Base-by-base conservation (phyloP, 2,888 invertebrate species). In the Luffia ferchaultella region DNA sequence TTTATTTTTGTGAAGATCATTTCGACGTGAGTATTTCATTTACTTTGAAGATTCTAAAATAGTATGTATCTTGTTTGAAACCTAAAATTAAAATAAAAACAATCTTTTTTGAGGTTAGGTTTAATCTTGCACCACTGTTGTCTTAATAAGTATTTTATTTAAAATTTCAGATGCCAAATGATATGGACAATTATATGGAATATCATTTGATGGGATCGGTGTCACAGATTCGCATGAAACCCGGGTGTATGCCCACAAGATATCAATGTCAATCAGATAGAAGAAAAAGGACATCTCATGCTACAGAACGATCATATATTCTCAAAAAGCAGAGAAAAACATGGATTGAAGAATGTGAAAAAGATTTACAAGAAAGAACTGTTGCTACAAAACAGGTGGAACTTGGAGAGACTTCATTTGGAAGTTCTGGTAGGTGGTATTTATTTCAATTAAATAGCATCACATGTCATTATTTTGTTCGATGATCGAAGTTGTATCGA, bases 131-230 rank as follows among this genome's bases (percentile, higher is more conserved):
- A n/a, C n/a, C n/a, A n/a, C n/a, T n/a, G n/a, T n/a, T n/a, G n/a
- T n/a, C n/a, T 30, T 30, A 30, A 30, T 7, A 30, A 12, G 30
- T 30, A 30, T 30, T 30, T 30, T 30, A 30, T 30, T 30, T 30
- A 3, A 30, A 7, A n/a, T 30, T 30, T 30, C 30, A 30, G 30
- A 7, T 30, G 12, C 30, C 30, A 30, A 30, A 30, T 30, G 30
- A 30, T 30, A 30, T 30, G 30, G 30, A 53, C 5, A 64, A 65
- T 57, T 65, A 54, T 52, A 62, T 62, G 57, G 16, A 60, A 9
- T 63, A 66, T 50, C 59, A 59, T 57, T 19, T 65, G 42, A 66
- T 66, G 64, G 65, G 63, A 0, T 55, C 58, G 0, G 62, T 66
- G 1, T 60, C 64, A 20, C 58, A 62, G 48, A 52, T 66, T 0